Evolutionary conservation across 2,888 invertebrate genomes (phyloP).

Genomic region (Hybos culiciformis): DNA sequence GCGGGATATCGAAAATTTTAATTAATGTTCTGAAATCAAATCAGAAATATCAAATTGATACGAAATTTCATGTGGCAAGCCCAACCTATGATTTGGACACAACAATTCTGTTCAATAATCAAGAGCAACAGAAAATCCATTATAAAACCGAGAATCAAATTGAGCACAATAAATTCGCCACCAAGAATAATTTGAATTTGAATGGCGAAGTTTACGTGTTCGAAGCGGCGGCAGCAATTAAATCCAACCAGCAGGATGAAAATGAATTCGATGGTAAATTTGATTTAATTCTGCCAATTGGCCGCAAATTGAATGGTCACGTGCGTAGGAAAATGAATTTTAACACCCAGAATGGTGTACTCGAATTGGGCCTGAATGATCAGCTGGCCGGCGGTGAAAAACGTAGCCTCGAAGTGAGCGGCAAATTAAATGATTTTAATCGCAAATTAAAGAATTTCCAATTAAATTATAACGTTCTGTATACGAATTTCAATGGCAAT

Average conservation of each 20-base stretch:
- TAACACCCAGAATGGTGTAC: slow-evolving; percentile 33
- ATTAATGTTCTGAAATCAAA: slow-evolving; percentile 36
- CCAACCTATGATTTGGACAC: slow-evolving; percentile 47
- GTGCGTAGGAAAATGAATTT: slow-evolving; percentile 34
- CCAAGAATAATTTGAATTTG: slow-evolving; percentile 41
- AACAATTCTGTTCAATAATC: slow-evolving; percentile 52
- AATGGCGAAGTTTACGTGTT: slow-evolving; percentile 21
- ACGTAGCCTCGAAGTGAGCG: slow-evolving; percentile 32
- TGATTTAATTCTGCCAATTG: slow-evolving; percentile 19
- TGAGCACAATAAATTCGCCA: slow-evolving; percentile 40
- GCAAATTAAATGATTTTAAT: slow-evolving; percentile 34
- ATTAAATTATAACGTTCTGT: slow-evolving; percentile 29
- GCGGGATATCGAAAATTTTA: slow-evolving; percentile 40
- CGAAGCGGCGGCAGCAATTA: slow-evolving; percentile 21
- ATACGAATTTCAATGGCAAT: slow-evolving; percentile 37
- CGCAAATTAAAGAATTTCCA: slow-evolving; percentile 34
- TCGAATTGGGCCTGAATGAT: slow-evolving; percentile 39
- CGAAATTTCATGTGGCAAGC: slow-evolving; percentile 46
- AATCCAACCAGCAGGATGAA: slow-evolving; percentile 10
- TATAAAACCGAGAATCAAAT: slow-evolving; percentile 48
- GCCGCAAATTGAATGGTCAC: slow-evolving; percentile 29
- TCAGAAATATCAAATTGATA: slow-evolving; percentile 46
- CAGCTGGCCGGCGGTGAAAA: slow-evolving; percentile 18
- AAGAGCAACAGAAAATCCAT: slow-evolving; percentile 50
- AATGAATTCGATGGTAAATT: slow-evolving; percentile 25